A percentile compares a stretch with the other conserved stretches of the same genome.
Conservation (phyloP, 2,797 vertebrate genomes). For the Gallinago solitaria region DNA sequence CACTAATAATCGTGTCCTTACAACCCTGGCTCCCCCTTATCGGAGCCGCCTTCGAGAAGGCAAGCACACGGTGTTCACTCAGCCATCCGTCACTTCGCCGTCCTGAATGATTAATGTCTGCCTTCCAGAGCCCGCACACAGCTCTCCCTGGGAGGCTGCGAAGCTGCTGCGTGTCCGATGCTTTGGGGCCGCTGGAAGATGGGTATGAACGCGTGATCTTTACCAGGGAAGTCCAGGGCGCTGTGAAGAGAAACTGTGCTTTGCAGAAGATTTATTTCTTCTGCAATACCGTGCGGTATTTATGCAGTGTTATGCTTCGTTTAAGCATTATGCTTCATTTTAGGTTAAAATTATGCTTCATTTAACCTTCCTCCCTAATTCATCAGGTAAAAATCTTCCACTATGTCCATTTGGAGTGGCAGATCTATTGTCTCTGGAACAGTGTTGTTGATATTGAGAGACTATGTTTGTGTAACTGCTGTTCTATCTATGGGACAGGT, state of each 20-base stretch:
- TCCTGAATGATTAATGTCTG: conserved; percentile 56
- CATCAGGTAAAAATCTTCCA: not conserved
- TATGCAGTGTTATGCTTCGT: not conserved
- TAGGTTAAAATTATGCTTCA: not conserved
- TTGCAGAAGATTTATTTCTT: not conserved
- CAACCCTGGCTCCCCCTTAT: conserved; percentile 42
- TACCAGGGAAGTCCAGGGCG: not conserved
- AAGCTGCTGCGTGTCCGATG: not conserved
- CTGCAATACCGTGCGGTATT: not conserved
- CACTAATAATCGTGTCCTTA: conserved; percentile 61
- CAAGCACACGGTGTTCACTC: not conserved
- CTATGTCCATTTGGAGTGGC: not conserved
- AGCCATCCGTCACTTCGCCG: not conserved
- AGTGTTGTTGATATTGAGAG: not conserved
- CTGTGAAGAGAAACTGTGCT: not conserved
- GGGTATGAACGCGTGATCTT: not conserved
- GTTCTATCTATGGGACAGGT: not conserved
- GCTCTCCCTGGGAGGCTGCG: not conserved
- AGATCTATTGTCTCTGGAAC: not conserved
- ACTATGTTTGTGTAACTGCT: not conserved
- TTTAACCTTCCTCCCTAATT: not conserved
- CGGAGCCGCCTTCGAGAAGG: not conserved
- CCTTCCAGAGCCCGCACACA: not conserved
- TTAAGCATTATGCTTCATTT: not conserved
- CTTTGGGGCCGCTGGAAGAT: not conserved